These are phyloP conservation scores for Alexandromys fortis DNA, from an alignment of 2,113 vertebrate species.

Conservation along the genomic window DNA sequence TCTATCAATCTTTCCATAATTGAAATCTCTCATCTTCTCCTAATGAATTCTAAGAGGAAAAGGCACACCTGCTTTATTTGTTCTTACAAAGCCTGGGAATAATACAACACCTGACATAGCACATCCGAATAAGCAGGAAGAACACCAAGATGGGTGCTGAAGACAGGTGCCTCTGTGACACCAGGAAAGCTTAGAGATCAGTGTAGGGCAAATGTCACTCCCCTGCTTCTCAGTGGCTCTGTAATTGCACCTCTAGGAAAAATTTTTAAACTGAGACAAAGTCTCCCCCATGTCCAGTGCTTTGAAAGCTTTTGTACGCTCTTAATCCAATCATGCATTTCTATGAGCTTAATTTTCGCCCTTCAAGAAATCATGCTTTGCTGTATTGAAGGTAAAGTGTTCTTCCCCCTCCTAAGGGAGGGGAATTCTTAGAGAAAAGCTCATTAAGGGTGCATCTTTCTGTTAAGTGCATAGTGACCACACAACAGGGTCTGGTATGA, in stretches of 20 bases:
- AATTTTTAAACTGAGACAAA: slow-evolving; percentile 29
- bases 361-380: background rate
- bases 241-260: background rate
- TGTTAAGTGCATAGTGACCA: background rate
- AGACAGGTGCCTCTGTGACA: background rate
- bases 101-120: background rate
- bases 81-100: background rate
- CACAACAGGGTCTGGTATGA: fast-evolving
- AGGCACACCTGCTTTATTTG: background rate
- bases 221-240: background rate
- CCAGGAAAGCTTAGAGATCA: background rate
- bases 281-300: background rate
- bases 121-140: too few species aligned
- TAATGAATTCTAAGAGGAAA: background rate
- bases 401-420: background rate
- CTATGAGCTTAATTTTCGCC: background rate
- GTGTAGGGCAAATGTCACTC: background rate
- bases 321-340: background rate
- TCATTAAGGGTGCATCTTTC: background rate
- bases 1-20: background rate
- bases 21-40: background rate
- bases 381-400: background rate
- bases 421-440: background rate
- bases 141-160: background rate
- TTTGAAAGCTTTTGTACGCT: background rate